Percentiles rank a stretch among this genome's conserved stretches.
Evolutionary conservation across 2,113 vertebrate genomes (phyloP).

Genomic region (Clinocottus analis): DNA sequence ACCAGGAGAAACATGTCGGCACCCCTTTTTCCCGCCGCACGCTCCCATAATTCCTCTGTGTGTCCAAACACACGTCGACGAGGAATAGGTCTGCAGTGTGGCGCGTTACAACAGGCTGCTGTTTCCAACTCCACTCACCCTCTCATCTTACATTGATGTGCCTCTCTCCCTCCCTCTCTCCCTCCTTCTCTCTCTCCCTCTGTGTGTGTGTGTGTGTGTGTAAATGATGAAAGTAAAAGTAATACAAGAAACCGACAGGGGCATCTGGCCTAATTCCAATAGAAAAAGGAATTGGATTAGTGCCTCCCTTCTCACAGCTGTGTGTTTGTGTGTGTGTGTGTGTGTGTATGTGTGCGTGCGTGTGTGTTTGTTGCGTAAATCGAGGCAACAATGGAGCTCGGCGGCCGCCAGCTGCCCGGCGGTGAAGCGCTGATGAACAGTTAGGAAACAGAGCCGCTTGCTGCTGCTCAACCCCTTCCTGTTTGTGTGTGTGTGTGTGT

Average conservation of each 20-base stretch:
- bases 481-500: neutral
- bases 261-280: conserved; percentile 73
- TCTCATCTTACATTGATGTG: conserved; percentile 52
- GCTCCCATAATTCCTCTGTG: conserved; percentile 59
- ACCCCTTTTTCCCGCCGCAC: conserved; percentile 13
- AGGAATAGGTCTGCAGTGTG: conserved; percentile 44
- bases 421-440: conserved; percentile 40
- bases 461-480: conserved; percentile 46
- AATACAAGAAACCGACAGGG: conserved; percentile 62
- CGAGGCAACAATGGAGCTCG: conserved; percentile 41
- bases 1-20: conserved; percentile 41
- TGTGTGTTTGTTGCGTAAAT: conserved; percentile 8
- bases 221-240: conserved; percentile 69
- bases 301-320: conserved; percentile 39
- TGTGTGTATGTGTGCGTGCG: conserved; percentile 13
- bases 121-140: conserved; percentile 49
- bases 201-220: conserved; percentile 14
- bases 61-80: conserved; percentile 65
- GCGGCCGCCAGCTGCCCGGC: conserved; percentile 63
- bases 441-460: conserved; percentile 25
- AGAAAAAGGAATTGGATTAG: conserved; percentile 72
- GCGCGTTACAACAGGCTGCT: conserved; percentile 51
- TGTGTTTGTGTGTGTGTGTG: conserved; percentile 13
- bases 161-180: neutral
- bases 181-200: too few species aligned